These are phyloP conservation scores for Rhopalosiphum maidis DNA, from an alignment of 1,140 invertebrate genomes.

Conservation along the genomic window DNA sequence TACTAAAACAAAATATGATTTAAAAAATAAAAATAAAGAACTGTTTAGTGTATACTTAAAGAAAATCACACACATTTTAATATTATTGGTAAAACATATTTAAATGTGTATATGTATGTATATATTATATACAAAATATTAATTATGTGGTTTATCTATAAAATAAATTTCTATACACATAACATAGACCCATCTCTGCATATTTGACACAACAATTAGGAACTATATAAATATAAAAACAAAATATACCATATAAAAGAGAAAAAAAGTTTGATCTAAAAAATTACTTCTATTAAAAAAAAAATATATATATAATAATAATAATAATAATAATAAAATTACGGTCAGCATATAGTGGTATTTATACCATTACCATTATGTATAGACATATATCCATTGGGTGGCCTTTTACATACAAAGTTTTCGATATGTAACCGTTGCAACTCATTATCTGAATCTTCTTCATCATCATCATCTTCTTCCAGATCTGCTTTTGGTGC, in stretches of 20 bases:
- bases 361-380: constrained; percentile 57
- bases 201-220: constrained; percentile 56
- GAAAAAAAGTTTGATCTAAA: constrained; percentile 57
- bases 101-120: background rate
- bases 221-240: constrained; percentile 57
- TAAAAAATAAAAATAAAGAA: background rate
- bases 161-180: constrained; percentile 34
- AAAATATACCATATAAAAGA: constrained; percentile 55
- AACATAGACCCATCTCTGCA: constrained; percentile 54
- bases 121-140: constrained; percentile 33
- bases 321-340: constrained; percentile 52
- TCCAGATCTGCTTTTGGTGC: constrained; percentile 55
- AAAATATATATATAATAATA: constrained; percentile 39
- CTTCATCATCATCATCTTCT: constrained; percentile 55
- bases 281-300: constrained; percentile 55
- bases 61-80: constrained; percentile 14
- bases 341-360: constrained; percentile 53
- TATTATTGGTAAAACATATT: constrained; percentile 9
- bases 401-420: constrained; percentile 38
- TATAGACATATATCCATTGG: constrained; percentile 56
- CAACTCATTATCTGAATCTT: constrained; percentile 52
- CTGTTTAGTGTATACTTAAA: background rate
- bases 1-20: background rate
- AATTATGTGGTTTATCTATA: constrained; percentile 1
- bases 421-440: constrained; percentile 46